Evolutionary conservation across 2,113 vertebrate genomes (phyloP).

Genomic region (Cavia porcellus): DNA sequence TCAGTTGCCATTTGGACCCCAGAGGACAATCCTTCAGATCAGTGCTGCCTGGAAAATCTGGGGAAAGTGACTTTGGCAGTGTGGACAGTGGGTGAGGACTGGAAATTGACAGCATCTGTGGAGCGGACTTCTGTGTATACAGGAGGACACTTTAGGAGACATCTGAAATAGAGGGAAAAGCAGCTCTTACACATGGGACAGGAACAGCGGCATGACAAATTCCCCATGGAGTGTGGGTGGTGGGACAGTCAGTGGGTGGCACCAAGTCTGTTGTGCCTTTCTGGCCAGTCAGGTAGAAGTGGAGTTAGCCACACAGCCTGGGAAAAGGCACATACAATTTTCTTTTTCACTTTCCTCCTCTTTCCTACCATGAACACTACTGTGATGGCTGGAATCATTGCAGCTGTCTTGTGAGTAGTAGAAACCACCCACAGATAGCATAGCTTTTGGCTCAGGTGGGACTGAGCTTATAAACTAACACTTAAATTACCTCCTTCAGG

Average conservation of each 20-base stretch:
- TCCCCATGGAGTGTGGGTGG: neutral
- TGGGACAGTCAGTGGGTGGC: fast-evolving
- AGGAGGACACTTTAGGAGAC: fast-evolving
- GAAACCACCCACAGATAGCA: neutral
- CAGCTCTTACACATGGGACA: too few species aligned
- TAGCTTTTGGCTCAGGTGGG: neutral
- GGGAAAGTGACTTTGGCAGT: neutral
- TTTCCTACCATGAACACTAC: neutral
- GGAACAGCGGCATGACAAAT: too few species aligned
- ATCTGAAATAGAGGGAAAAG: neutral
- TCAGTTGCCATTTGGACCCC: too few species aligned
- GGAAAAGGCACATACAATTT: neutral
- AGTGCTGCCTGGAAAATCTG: too few species aligned
- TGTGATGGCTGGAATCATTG: neutral
- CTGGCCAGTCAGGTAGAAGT: neutral
- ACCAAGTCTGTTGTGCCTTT: fast-evolving
- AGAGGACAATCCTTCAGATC: fast-evolving
- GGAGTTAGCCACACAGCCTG: neutral
- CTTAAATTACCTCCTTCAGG: neutral
- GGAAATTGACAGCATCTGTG: neutral
- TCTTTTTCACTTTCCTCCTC: neutral
- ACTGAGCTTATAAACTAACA: neutral
- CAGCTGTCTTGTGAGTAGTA: neutral
- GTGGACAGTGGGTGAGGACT: fast-evolving
- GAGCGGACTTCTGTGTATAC: neutral